Conservation (phyloP, 2,113 vertebrate genomes). For the Stercorarius parasiticus region DNA sequence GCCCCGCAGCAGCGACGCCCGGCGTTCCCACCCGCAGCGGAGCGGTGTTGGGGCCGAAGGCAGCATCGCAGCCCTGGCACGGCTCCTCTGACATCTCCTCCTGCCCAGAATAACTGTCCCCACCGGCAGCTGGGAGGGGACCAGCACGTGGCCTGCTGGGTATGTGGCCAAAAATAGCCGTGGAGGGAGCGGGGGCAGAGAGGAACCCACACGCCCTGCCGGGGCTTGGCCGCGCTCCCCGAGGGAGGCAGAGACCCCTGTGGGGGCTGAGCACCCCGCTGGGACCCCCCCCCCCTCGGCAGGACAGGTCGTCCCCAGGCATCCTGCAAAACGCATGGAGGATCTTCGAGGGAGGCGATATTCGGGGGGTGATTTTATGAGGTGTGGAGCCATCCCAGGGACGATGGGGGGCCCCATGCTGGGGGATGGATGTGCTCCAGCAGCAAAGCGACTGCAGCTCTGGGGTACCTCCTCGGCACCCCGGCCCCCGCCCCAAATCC, state of each 20-base stretch:
- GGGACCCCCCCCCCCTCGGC: fast-evolving
- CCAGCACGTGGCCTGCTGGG: neutral
- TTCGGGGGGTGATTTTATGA: neutral
- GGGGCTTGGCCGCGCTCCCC: neutral
- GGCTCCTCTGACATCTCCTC: neutral
- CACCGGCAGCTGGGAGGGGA: fast-evolving
- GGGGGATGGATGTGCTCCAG: neutral
- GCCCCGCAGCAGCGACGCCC: neutral
- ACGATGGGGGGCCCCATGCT: fast-evolving
- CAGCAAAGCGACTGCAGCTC: neutral
- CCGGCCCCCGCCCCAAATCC: neutral
- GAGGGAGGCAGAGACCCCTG: fast-evolving
- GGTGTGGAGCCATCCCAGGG: neutral
- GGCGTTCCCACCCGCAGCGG: fast-evolving
- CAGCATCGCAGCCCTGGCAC: neutral
- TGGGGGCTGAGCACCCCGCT: neutral
- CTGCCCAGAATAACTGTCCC: neutral
- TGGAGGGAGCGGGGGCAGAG: fast-evolving
- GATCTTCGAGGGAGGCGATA: fast-evolving
- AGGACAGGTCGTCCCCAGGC: neutral
- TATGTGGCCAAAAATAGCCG: neutral
- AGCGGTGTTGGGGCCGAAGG: neutral
- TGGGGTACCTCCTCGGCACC: neutral
- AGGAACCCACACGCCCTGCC: neutral
- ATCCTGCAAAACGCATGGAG: fast-evolving